phyloP scores from a whole-genome alignment of 30 jellyfish, hydroid and myxozoan genomes.

The Calvadosia cruxmelitensis region DNA sequence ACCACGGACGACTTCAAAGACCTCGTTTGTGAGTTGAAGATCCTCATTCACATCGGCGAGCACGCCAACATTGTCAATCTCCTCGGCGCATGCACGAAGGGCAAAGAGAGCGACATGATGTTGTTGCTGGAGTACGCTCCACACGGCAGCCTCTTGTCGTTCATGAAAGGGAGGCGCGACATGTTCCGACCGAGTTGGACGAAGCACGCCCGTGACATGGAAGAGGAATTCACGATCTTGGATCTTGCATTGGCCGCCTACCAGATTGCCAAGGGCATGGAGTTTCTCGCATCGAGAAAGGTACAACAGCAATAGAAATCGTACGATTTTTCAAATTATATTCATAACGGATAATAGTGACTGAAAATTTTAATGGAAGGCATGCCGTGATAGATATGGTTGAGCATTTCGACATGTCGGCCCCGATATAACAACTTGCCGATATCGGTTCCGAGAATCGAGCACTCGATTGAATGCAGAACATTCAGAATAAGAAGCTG shows the following conservation, averaged over 20 bases:
- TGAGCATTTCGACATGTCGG: too few relatives aligned
- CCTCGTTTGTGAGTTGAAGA: conserved; percentile 90
- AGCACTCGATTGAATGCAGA: too few relatives aligned
- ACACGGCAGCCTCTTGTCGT: conserved; percentile 69
- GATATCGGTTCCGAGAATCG: too few relatives aligned
- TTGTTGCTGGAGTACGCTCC: conserved; percentile 83
- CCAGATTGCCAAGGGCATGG: conserved; percentile 92
- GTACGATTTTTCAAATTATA: too few relatives aligned
- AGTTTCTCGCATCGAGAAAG: conserved; percentile 81
- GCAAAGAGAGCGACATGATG: conserved; percentile 74
- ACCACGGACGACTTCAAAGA: conserved; percentile 84
- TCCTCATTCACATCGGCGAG: conserved; percentile 91
- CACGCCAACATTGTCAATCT: conserved; percentile 81
- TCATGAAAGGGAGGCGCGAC: conserved; percentile 62
- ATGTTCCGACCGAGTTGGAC: conserved; percentile 73
- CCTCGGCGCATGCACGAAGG: conserved; percentile 95
- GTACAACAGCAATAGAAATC: too few relatives aligned
- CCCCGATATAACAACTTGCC: too few relatives aligned
- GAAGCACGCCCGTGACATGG: conserved; percentile 63
- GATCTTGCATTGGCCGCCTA: conserved; percentile 65
- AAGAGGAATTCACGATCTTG: conserved; percentile 51
- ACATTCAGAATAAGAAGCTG: too few relatives aligned
- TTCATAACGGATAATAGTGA: too few relatives aligned
- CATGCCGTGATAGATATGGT: too few relatives aligned
- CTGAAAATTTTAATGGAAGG: too few relatives aligned